These are phyloP conservation scores for Megaceryle maxima DNA, from an alignment of 2,113 vertebrate genomes.

Conservation along the genomic window DNA sequence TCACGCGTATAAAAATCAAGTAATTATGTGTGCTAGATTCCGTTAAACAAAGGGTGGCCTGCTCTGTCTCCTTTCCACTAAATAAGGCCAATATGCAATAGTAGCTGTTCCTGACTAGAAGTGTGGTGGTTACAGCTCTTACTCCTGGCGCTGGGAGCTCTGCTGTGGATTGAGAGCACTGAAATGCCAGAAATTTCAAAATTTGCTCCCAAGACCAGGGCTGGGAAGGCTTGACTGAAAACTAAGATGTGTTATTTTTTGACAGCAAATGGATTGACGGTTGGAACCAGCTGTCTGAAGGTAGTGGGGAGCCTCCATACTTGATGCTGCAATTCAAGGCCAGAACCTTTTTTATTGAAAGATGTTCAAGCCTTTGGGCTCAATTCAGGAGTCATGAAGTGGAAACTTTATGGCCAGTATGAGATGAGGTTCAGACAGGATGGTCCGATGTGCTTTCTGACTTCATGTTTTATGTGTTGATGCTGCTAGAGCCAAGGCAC, in stretches of 20 bases:
- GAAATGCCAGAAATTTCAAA: neutral
- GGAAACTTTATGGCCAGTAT: neutral
- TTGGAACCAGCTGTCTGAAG: neutral
- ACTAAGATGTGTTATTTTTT: neutral
- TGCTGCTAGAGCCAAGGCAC: neutral
- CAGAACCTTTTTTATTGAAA: neutral
- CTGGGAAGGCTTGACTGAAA: neutral
- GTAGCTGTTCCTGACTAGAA: neutral
- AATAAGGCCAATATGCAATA: neutral
- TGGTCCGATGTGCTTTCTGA: neutral
- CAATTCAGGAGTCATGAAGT: neutral
- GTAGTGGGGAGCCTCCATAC: neutral
- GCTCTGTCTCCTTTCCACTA: neutral
- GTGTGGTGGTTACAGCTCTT: neutral
- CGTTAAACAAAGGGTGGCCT: slow-evolving; percentile 15
- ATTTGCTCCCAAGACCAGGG: neutral
- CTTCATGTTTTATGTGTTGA: neutral
- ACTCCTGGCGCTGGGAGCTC: neutral
- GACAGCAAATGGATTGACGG: neutral
- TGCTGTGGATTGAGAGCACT: neutral
- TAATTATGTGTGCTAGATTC: neutral
- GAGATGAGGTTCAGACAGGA: neutral
- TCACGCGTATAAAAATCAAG: slow-evolving; percentile 5
- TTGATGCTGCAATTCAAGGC: neutral
- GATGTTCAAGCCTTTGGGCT: neutral